Conservation (phyloP, 2,797 vertebrate species). For the Rhinophrynus dorsalis region DNA sequence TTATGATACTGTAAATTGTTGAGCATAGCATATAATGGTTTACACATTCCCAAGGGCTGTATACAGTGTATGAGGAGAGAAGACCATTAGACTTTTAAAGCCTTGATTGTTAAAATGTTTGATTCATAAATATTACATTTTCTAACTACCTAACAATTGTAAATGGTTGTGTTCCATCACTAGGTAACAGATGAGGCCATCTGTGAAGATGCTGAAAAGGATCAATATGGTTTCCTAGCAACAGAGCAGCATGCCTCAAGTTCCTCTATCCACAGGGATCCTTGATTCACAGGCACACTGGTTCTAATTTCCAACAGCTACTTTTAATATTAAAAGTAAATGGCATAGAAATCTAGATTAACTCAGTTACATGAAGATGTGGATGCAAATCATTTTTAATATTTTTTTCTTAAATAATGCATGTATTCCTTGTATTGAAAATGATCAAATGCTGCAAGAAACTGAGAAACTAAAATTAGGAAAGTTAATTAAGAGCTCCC, state of each 20-base stretch:
- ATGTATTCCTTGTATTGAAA: no score
- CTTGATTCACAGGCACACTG: constrained; percentile 17
- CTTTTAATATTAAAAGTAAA: no score
- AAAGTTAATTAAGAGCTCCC: no score
- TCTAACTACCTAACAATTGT: constrained; percentile 6
- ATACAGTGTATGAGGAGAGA: background rate
- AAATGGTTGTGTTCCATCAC: constrained; percentile 23
- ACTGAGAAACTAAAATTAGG: no score
- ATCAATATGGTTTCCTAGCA: constrained; percentile 42
- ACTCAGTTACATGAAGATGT: no score
- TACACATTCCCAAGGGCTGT: background rate
- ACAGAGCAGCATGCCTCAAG: constrained; percentile 22
- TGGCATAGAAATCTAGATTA: no score
- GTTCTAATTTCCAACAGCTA: no score
- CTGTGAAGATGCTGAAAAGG: background rate
- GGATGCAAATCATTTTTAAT: no score
- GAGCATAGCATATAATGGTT: constrained; percentile 5
- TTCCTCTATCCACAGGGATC: constrained; percentile 16
- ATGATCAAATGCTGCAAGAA: no score
- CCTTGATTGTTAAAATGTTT: constrained; percentile 5
- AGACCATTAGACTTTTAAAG: background rate
- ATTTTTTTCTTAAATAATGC: no score
- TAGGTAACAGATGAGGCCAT: constrained; percentile 11
- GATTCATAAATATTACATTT: constrained; percentile 34
- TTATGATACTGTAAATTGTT: background rate